A percentile compares a stretch with the other conserved stretches of the same genome.
Conservation (phyloP, 1,140 invertebrate genomes). For the Galendromus occidentalis region DNA sequence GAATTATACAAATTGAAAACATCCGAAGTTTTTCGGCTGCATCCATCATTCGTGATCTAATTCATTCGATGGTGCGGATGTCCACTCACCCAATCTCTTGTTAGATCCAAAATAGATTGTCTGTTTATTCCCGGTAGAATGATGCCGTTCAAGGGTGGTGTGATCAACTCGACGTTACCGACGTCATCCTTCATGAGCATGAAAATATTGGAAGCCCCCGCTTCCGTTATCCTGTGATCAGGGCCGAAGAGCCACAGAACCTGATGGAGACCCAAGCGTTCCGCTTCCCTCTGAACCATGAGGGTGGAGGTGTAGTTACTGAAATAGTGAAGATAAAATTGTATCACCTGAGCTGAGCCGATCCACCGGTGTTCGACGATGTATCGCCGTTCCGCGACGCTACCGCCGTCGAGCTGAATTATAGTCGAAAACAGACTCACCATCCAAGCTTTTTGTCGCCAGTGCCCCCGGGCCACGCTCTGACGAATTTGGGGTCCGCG, state of each 20-base stretch:
- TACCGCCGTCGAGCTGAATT: not conserved
- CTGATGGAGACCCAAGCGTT: slow-evolving; percentile 64
- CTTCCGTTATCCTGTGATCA: slow-evolving; percentile 85
- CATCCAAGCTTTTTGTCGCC: slow-evolving; percentile 82
- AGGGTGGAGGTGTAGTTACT: slow-evolving; percentile 39
- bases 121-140: slow-evolving; percentile 85
- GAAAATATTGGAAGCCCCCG: slow-evolving; percentile 97
- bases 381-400: not conserved
- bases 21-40: too few relatives aligned
- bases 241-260: slow-evolving; percentile 91
- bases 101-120: slow-evolving; percentile 60
- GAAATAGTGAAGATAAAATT: not conserved
- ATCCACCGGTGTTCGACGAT: too few relatives aligned
- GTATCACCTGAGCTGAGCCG: too few relatives aligned
- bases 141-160: slow-evolving; percentile 48
- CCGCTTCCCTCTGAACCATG: slow-evolving; percentile 44
- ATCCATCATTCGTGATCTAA: not conserved
- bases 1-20: too few relatives aligned
- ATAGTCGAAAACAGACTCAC: not conserved
- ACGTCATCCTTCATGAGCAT: slow-evolving; percentile 56
- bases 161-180: slow-evolving; percentile 80
- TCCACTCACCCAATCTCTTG: slow-evolving; percentile 45
- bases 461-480: slow-evolving; percentile 88
- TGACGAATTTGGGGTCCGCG: slow-evolving; percentile 54
- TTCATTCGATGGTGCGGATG: not conserved